These are phyloP conservation scores for Ochropleura leucogaster DNA, from an alignment of 2,888 invertebrate species.

Conservation along the genomic window DNA sequence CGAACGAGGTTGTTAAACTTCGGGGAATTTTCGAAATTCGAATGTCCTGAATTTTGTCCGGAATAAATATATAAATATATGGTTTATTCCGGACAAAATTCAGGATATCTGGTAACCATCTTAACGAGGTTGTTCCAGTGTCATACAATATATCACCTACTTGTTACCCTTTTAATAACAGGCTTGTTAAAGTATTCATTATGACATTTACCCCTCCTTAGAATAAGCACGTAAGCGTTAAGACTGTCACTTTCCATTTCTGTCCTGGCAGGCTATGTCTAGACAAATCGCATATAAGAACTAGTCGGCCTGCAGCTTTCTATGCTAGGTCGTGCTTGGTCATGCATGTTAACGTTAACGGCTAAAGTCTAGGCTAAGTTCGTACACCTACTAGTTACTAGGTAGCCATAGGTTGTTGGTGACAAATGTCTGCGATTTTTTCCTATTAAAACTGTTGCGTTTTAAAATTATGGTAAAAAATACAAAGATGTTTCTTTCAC, in stretches of 20 bases:
- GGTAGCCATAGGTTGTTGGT: not conserved
- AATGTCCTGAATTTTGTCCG: not conserved
- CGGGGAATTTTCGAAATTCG: not conserved
- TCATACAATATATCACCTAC: not conserved
- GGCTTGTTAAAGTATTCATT: slow-evolving; percentile 1
- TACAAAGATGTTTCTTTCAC: not conserved
- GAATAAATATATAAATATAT: no score
- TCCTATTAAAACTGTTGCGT: not conserved
- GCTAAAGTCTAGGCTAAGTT: slow-evolving; percentile 20
- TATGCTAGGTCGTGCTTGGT: slow-evolving; percentile 61
- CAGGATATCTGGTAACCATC: not conserved
- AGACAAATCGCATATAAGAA: slow-evolving; percentile 64
- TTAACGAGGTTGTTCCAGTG: not conserved
- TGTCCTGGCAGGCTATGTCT: slow-evolving; percentile 45
- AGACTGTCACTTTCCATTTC: slow-evolving; percentile 49
- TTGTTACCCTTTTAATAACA: not conserved
- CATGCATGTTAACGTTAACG: slow-evolving; percentile 45
- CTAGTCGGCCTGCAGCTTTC: slow-evolving; percentile 62
- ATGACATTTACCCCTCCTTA: slow-evolving; percentile 30
- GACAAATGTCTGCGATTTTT: not conserved
- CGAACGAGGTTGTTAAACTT: no score
- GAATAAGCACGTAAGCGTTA: not conserved
- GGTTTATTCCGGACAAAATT: not conserved
- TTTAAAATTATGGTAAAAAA: not conserved
- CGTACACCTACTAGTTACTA: not conserved